phyloP scores from a whole-genome alignment of 2,888 invertebrate genomes.

The Venustoraphidia nigricollis region DNA sequence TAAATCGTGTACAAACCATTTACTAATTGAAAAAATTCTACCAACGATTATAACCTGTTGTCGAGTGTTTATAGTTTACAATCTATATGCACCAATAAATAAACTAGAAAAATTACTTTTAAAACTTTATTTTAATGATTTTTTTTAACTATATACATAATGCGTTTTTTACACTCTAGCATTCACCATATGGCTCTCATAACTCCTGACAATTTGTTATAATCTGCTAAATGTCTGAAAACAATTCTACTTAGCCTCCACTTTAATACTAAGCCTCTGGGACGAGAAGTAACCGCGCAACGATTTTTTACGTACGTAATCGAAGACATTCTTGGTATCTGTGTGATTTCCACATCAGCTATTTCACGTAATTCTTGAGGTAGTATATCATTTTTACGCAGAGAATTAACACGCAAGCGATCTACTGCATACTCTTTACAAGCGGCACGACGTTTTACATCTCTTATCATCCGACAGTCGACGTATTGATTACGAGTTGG shows the following conservation, averaged over 20 bases:
- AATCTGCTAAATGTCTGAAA: conserved; percentile 83
- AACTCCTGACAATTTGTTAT: conserved; percentile 82
- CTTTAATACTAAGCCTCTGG: conserved; percentile 59
- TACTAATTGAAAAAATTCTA: too few relatives aligned
- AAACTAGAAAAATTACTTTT: neutral
- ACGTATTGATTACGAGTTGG: conserved; percentile 64
- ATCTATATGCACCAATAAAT: too few relatives aligned
- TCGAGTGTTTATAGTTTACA: too few relatives aligned
- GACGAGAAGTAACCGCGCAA: conserved; percentile 81
- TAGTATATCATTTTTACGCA: conserved; percentile 73
- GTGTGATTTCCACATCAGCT: conserved; percentile 56
- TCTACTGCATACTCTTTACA: conserved; percentile 60
- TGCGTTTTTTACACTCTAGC: neutral
- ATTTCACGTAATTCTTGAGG: conserved; percentile 67
- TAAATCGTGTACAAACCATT: too few relatives aligned
- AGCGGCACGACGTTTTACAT: conserved; percentile 66
- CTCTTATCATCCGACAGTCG: conserved; percentile 72
- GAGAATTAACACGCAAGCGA: conserved; percentile 63
- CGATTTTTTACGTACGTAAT: conserved; percentile 50
- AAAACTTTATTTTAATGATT: neutral
- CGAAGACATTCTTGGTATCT: conserved; percentile 60
- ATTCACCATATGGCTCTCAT: conserved; percentile 86
- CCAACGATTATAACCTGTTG: too few relatives aligned
- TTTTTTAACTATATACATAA: neutral
- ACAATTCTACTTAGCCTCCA: conserved; percentile 85